Conservation (phyloP, 2,888 invertebrate genomes). For the Axea sp. region DNA sequence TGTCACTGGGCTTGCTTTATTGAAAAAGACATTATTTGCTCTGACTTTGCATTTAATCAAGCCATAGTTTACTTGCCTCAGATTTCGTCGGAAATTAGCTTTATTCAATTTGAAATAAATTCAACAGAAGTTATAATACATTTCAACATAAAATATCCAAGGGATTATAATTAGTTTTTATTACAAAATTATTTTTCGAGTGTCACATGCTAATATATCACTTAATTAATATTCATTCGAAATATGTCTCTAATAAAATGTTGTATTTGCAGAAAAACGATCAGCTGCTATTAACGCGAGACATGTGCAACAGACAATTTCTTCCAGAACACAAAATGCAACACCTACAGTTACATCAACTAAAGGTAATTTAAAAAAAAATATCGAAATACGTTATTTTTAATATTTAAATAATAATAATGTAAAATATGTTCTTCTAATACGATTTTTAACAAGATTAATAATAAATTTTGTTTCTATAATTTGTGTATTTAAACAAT, state of each 20-base stretch:
- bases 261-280: conserved; percentile 42
- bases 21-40: conserved; percentile 33
- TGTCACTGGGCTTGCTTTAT: conserved; percentile 24
- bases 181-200: too few relatives aligned
- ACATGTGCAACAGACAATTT: conserved; percentile 18
- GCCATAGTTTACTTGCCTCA: not conserved
- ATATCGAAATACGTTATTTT: too few relatives aligned
- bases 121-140: too few relatives aligned
- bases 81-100: too few relatives aligned
- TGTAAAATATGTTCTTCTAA: too few relatives aligned
- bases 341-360: conserved; percentile 16
- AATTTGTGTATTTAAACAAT: too few relatives aligned
- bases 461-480: too few relatives aligned
- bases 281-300: conserved; percentile 23
- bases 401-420: too few relatives aligned
- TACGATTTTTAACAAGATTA: too few relatives aligned
- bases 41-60: conserved; percentile 32
- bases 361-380: conserved; percentile 52
- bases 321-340: conserved; percentile 18
- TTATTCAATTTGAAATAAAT: too few relatives aligned
- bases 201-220: too few relatives aligned
- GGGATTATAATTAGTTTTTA: not conserved
- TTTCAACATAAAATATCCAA: too few relatives aligned
- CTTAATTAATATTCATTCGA: not conserved
- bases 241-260: conserved; percentile 1